Conservation (phyloP, 2,888 invertebrate species). For the Plagiodera versicolora region DNA sequence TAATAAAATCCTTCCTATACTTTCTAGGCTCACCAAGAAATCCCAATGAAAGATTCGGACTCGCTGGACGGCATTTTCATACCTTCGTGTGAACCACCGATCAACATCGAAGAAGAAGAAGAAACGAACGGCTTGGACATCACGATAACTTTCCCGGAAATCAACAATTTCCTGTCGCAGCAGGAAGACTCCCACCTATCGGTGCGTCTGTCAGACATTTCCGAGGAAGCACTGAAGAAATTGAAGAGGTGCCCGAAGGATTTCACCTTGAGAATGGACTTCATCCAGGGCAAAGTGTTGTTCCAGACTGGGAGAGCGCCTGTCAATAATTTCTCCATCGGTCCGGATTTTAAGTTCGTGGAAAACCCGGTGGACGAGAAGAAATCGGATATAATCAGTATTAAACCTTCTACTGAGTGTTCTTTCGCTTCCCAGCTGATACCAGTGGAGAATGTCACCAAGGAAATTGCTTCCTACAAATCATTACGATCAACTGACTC, state of each 20-base stretch:
- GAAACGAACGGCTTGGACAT: constrained; percentile 35
- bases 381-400: constrained; percentile 35
- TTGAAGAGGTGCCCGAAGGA: constrained; percentile 38
- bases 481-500: constrained; percentile 34
- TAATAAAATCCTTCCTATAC: too few relatives aligned
- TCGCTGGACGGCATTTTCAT: constrained; percentile 39
- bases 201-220: constrained; percentile 33
- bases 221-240: constrained; percentile 32
- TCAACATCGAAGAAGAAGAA: constrained; percentile 31
- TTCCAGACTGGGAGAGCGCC: constrained; percentile 32
- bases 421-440: constrained; percentile 33
- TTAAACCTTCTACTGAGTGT: constrained; percentile 38
- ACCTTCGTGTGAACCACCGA: constrained; percentile 32
- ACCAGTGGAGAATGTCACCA: constrained; percentile 30
- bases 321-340: constrained; percentile 31
- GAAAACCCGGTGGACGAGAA: constrained; percentile 29
- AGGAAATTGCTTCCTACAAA: constrained; percentile 24
- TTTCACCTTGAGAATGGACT: constrained; percentile 36
- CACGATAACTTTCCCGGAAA: constrained; percentile 33
- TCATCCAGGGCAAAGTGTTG: constrained; percentile 33
- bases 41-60: constrained; percentile 25
- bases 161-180: constrained; percentile 18
- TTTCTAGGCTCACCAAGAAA: constrained; percentile 20
- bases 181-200: constrained; percentile 29
- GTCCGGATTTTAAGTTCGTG: constrained; percentile 31